phyloP scores from a whole-genome alignment of 2,888 invertebrate species.

The Rhingia campestris region DNA sequence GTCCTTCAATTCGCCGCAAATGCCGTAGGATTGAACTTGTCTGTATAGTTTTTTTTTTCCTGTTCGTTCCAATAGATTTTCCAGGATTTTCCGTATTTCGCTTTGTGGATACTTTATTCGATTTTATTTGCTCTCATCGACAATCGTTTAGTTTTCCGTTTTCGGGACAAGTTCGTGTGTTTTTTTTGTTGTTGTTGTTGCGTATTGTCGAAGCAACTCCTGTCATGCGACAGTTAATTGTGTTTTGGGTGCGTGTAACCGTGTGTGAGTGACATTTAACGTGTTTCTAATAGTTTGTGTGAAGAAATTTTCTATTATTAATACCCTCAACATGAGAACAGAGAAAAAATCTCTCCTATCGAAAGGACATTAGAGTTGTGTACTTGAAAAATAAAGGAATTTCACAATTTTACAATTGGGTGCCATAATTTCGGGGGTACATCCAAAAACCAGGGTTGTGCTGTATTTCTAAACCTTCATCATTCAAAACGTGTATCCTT shows the following conservation, averaged over 20 bases:
- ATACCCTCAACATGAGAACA: not conserved
- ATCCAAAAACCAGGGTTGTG: not conserved
- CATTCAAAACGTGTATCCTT: slow-evolving; percentile 11
- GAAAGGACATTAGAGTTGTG: slow-evolving; percentile 13
- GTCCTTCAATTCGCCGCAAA: slow-evolving; percentile 47
- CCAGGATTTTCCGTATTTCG: slow-evolving; percentile 59
- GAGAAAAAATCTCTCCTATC: not conserved
- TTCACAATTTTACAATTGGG: not conserved
- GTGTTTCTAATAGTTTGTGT: slow-evolving; percentile 5
- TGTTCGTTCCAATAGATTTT: slow-evolving; percentile 63
- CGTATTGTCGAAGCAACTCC: slow-evolving; percentile 1
- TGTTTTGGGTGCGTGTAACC: slow-evolving; percentile 43
- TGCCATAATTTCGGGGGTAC: not conserved
- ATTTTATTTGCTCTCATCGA: slow-evolving; percentile 46
- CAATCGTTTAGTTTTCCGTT: slow-evolving; percentile 39
- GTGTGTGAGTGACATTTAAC: slow-evolving; percentile 13
- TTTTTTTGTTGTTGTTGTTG: slow-evolving; percentile 28
- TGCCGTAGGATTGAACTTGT: slow-evolving; percentile 55
- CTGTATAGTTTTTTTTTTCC: slow-evolving; percentile 46
- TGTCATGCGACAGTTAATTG: slow-evolving; percentile 58
- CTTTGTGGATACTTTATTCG: slow-evolving; percentile 41
- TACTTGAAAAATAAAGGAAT: not conserved
- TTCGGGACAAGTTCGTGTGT: slow-evolving; percentile 7
- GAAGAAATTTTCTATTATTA: not conserved
- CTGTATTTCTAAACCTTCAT: not conserved